Percentiles rank a stretch among this genome's conserved stretches.
Conservation (phyloP, 2,888 invertebrate genomes). For the Apamea epomidion region DNA sequence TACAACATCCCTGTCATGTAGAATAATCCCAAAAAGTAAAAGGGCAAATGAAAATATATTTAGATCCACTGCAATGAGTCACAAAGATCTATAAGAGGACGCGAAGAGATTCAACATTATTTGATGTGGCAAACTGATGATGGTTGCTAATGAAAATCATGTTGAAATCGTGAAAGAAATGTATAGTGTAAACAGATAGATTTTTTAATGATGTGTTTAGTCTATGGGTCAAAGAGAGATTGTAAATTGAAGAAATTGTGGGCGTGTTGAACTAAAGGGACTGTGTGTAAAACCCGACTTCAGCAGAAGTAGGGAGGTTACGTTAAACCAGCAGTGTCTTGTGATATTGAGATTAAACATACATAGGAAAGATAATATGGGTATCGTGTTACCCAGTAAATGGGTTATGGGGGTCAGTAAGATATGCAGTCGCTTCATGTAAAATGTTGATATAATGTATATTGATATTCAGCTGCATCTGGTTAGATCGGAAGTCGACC, state of each 20-base stretch:
- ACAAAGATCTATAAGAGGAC: conserved; percentile 56
- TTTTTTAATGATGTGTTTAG: conserved; percentile 4
- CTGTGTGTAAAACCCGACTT: background rate
- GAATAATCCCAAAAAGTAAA: conserved; percentile 59
- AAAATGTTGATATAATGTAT: background rate
- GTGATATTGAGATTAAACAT: background rate
- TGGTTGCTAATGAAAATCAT: conserved; percentile 28
- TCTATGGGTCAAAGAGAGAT: conserved; percentile 29
- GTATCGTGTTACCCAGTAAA: background rate
- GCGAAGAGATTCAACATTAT: conserved; percentile 44
- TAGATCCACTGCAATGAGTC: conserved; percentile 63
- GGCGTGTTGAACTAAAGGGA: background rate
- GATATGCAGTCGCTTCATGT: no score
- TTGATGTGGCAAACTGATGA: conserved; percentile 39
- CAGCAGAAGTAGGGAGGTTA: background rate
- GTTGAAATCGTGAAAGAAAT: conserved; percentile 37
- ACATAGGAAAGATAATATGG: background rate
- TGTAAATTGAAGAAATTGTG: conserved; percentile 8
- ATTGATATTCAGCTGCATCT: background rate
- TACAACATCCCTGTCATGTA: conserved; percentile 45
- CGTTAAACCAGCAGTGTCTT: background rate
- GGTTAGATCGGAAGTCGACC: background rate
- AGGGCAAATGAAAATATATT: conserved; percentile 60
- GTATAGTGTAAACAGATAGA: background rate
- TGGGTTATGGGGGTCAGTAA: background rate